Evolutionary conservation across 2,113 vertebrate species (phyloP).

Genomic region (Tupaia chinensis): DNA sequence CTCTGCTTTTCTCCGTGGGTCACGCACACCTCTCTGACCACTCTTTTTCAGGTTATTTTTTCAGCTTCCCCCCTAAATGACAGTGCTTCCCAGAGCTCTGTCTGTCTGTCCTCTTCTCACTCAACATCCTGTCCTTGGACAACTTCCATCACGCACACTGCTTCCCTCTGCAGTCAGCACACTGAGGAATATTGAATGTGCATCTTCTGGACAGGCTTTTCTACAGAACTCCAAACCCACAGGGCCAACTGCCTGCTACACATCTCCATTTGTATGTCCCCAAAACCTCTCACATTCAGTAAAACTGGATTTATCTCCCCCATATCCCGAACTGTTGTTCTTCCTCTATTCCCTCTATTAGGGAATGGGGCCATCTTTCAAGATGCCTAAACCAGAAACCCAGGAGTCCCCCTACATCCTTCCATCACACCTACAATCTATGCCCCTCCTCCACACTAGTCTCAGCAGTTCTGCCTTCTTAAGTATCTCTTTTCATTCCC

Average conservation of each 20-base stretch:
- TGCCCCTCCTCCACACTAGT: neutral
- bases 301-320: neutral
- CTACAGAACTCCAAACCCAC: neutral
- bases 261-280: neutral
- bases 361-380: neutral
- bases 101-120: neutral
- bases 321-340: neutral
- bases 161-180: neutral
- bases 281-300: neutral
- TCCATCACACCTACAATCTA: neutral
- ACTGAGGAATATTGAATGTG: neutral
- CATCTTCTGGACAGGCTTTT: neutral
- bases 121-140: neutral
- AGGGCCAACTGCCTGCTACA: neutral
- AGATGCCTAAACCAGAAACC: slow-evolving; percentile 8
- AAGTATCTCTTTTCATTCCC: neutral
- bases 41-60: neutral
- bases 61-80: neutral
- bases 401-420: neutral
- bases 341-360: neutral
- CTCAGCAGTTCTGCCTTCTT: neutral
- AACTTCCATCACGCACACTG: neutral
- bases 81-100: neutral
- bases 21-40: neutral
- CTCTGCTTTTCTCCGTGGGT: neutral